A percentile compares a stretch with the other conserved stretches of the same genome.
phyloP scores from a whole-genome alignment of 2,888 invertebrate species.

The Caradrina kadenii region DNA sequence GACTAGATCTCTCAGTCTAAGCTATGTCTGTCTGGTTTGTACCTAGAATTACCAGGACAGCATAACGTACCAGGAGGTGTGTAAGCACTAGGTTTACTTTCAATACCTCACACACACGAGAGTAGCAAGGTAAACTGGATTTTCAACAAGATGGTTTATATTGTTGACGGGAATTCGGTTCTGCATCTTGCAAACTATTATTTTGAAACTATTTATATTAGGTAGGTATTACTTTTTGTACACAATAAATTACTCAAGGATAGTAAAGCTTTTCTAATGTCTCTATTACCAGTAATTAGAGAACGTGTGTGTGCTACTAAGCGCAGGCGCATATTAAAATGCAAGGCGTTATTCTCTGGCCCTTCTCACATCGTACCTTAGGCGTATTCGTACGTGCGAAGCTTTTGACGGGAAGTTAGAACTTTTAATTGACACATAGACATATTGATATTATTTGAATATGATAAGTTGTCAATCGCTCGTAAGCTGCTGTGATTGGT shows the following conservation, averaged over 20 bases:
- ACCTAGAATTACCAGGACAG: conserved; percentile 86
- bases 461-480: too few relatives aligned
- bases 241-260: background rate
- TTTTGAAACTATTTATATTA: conserved; percentile 1
- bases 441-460: background rate
- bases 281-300: conserved; percentile 32
- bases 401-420: conserved; percentile 27
- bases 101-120: conserved; percentile 60
- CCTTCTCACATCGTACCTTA: conserved; percentile 19
- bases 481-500: too few relatives aligned
- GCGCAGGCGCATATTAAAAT: conserved; percentile 18
- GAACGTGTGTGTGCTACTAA: conserved; percentile 26
- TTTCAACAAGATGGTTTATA: conserved; percentile 38
- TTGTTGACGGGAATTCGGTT: conserved; percentile 24
- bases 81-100: conserved; percentile 79
- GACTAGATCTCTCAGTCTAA: conserved; percentile 69
- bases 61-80: conserved; percentile 73
- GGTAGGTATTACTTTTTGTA: background rate
- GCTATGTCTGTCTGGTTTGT: conserved; percentile 73
- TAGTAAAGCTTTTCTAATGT: conserved; percentile 10
- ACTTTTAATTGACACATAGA: conserved; percentile 40
- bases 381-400: conserved; percentile 16
- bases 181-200: background rate
- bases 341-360: background rate
- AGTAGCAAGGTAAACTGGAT: conserved; percentile 45